A percentile compares a stretch with the other conserved stretches of the same genome.
Conservation (phyloP, 2,113 vertebrate species). For the Lagenorhynchus albirostris region DNA sequence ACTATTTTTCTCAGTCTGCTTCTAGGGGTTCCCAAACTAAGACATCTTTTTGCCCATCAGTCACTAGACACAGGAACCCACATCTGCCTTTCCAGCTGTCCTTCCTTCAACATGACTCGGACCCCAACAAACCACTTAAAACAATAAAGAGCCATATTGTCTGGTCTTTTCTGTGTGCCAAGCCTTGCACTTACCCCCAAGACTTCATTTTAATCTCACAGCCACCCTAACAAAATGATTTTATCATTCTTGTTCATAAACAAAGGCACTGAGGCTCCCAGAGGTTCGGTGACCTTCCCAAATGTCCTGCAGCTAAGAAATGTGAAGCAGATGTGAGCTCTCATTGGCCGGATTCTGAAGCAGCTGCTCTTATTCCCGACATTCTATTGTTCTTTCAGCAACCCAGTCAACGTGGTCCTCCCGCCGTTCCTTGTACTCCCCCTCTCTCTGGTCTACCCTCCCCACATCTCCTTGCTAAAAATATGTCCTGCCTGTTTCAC, state of each 20-base stretch:
- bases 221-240: not conserved
- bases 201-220: not conserved
- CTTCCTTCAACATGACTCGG: not conserved
- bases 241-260: not conserved
- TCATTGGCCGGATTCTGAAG: not conserved
- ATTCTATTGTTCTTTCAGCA: not conserved
- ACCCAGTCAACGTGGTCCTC: not conserved
- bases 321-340: not conserved
- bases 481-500: not conserved
- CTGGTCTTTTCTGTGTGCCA: not conserved
- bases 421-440: rapidly evolving
- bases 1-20: not conserved
- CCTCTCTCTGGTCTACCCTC: too few species aligned
- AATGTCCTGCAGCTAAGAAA: not conserved
- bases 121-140: not conserved
- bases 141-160: not conserved
- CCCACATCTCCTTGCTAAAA: not conserved
- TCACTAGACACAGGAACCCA: not conserved
- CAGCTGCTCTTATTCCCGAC: rapidly evolving
- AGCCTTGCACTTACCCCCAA: not conserved
- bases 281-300: not conserved
- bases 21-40: not conserved
- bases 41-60: not conserved
- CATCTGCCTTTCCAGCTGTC: not conserved
- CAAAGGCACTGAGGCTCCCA: not conserved